Conservation (phyloP, 2,888 invertebrate species). For the Hirudinaria manillensis region DNA sequence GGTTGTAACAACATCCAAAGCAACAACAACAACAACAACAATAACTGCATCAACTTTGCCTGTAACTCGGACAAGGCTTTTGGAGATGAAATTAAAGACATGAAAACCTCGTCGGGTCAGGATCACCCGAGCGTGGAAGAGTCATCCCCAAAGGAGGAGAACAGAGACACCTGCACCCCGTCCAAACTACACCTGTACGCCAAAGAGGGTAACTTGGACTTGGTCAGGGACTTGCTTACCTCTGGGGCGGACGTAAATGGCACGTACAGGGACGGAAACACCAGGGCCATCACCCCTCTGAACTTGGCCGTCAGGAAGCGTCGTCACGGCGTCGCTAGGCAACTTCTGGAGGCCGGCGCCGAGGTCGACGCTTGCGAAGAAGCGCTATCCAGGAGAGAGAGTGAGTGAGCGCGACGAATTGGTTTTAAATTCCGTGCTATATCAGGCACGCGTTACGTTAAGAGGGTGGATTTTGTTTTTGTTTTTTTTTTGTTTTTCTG, state of each 20-base stretch:
- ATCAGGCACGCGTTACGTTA: not conserved
- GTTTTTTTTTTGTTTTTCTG: not conserved
- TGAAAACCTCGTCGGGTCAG: not conserved
- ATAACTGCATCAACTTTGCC: not conserved
- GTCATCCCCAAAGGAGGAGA: not conserved
- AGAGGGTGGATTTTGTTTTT: not conserved
- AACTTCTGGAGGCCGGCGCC: slow-evolving; percentile 14
- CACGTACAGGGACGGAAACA: not conserved
- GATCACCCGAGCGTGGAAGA: not conserved
- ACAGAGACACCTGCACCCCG: not conserved
- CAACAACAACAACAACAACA: slow-evolving; percentile 11
- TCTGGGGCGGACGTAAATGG: slow-evolving; percentile 13
- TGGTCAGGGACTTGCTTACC: not conserved
- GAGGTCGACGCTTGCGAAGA: not conserved
- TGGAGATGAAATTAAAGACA: not conserved
- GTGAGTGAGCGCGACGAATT: not conserved
- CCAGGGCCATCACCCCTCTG: slow-evolving; percentile 16
- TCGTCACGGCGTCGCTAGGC: not conserved
- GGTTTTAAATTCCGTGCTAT: not conserved
- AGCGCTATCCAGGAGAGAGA: not conserved
- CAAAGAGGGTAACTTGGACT: slow-evolving; percentile 13
- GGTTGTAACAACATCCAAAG: not conserved
- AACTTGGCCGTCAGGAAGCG: slow-evolving; percentile 17
- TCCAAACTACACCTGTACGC: slow-evolving; percentile 10
- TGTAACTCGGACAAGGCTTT: not conserved